Conservation (phyloP, 1,140 invertebrate genomes). For the Nilaparvata lugens region DNA sequence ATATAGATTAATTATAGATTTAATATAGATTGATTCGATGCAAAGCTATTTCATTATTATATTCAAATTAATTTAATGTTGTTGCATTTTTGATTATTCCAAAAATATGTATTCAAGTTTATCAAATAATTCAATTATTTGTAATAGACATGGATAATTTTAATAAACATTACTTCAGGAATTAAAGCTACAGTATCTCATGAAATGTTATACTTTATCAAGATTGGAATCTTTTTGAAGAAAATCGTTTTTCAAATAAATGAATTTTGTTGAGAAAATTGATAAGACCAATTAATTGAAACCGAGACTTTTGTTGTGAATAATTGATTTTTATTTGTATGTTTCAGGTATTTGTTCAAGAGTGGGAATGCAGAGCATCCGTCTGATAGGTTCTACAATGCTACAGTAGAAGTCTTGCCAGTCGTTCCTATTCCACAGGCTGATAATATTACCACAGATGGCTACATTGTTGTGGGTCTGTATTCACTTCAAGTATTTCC, state of each 20-base stretch:
- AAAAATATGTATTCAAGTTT: too few species aligned
- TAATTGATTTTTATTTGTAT: slow-evolving; percentile 3
- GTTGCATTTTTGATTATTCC: too few species aligned
- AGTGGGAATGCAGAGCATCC: slow-evolving; percentile 89
- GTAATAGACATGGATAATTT: too few species aligned
- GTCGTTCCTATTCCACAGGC: slow-evolving; percentile 34
- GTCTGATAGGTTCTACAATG: slow-evolving; percentile 83
- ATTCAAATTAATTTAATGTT: too few species aligned
- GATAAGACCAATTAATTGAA: background rate
- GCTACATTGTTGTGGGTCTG: slow-evolving; percentile 57
- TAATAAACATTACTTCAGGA: too few species aligned
- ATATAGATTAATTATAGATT: too few species aligned
- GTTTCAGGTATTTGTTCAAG: slow-evolving; percentile 68
- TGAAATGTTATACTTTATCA: too few species aligned
- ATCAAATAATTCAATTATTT: too few species aligned
- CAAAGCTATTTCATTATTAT: too few species aligned
- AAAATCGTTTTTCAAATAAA: background rate
- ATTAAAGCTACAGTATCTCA: too few species aligned
- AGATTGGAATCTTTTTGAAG: slow-evolving; percentile 8
- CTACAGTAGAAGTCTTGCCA: slow-evolving; percentile 74
- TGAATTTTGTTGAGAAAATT: background rate
- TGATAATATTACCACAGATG: slow-evolving; percentile 55
- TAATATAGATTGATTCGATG: too few species aligned
- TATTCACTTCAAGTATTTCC: slow-evolving; percentile 1
- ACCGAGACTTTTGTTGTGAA: background rate